These are phyloP conservation scores for Hyla sarda DNA, from an alignment of 2,113 vertebrate genomes.

Conservation along the genomic window DNA sequence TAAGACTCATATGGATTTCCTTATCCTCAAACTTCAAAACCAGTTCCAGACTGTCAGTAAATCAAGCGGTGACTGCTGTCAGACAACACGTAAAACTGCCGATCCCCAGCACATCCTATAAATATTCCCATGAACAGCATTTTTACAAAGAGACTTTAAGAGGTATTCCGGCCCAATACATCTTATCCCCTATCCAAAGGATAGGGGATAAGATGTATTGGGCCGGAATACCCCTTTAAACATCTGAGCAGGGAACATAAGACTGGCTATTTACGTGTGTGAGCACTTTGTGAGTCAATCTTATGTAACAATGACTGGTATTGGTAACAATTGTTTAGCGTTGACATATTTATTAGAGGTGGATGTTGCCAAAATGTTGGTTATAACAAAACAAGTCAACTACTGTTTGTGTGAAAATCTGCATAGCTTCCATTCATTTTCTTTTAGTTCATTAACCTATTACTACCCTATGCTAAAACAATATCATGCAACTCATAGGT, in stretches of 20 bases:
- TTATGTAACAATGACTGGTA: background rate
- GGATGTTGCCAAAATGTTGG: background rate
- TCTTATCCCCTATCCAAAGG: too few species aligned
- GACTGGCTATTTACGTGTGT: background rate
- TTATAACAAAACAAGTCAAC: background rate
- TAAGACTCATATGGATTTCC: slow-evolving; percentile 32
- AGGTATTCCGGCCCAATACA: too few species aligned
- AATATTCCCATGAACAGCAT: slow-evolving; percentile 23
- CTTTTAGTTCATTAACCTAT: background rate
- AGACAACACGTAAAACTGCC: slow-evolving; percentile 12
- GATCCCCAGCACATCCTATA: background rate
- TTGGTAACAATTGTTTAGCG: background rate
- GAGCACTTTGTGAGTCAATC: background rate
- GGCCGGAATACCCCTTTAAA: too few species aligned
- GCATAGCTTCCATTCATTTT: background rate
- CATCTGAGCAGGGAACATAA: background rate
- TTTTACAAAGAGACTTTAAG: background rate
- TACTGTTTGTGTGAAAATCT: background rate
- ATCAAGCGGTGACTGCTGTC: background rate
- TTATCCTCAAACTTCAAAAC: slow-evolving; percentile 46
- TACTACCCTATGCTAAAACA: background rate
- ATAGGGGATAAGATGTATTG: too few species aligned
- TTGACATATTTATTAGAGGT: background rate
- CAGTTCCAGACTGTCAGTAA: slow-evolving; percentile 38
- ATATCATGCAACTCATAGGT: background rate